These are phyloP conservation scores for Thunnus maccoyii DNA, from an alignment of 2,113 vertebrate species.

Conservation along the genomic window DNA sequence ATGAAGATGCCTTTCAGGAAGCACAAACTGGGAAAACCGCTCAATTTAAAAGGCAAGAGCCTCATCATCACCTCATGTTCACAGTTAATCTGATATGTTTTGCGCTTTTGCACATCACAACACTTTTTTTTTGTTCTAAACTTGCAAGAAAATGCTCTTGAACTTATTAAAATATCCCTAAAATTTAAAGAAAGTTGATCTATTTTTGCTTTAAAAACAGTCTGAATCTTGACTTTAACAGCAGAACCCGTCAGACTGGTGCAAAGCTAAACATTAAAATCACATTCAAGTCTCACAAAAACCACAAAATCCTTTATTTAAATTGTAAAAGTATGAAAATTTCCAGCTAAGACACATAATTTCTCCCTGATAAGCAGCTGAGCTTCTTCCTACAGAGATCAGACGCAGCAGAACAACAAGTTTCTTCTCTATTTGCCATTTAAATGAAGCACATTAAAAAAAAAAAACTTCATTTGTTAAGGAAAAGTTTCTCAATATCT, in stretches of 20 bases:
- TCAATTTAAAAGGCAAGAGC: neutral
- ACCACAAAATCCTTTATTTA: neutral
- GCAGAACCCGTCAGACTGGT: neutral
- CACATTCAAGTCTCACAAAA: conserved; percentile 4
- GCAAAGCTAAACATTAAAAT: neutral
- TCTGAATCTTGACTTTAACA: neutral
- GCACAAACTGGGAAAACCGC: neutral
- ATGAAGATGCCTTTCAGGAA: neutral
- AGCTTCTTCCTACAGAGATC: neutral
- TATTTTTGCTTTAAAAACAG: neutral
- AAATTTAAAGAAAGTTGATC: neutral
- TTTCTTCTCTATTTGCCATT: conserved; percentile 33
- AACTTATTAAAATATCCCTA: neutral
- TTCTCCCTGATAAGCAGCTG: neutral
- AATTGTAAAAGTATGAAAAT: neutral
- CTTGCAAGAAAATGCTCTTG: neutral
- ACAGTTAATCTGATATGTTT: neutral
- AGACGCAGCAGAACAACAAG: neutral
- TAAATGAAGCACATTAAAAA: conserved; percentile 34
- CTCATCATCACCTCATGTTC: neutral
- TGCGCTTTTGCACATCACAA: conserved; percentile 4
- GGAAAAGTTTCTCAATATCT: conserved; percentile 57
- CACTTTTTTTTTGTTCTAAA: neutral
- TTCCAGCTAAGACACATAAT: neutral
- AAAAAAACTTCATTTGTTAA: neutral